phyloP scores from a whole-genome alignment of 2,113 vertebrate species.

The Ptilonorhynchus violaceus region DNA sequence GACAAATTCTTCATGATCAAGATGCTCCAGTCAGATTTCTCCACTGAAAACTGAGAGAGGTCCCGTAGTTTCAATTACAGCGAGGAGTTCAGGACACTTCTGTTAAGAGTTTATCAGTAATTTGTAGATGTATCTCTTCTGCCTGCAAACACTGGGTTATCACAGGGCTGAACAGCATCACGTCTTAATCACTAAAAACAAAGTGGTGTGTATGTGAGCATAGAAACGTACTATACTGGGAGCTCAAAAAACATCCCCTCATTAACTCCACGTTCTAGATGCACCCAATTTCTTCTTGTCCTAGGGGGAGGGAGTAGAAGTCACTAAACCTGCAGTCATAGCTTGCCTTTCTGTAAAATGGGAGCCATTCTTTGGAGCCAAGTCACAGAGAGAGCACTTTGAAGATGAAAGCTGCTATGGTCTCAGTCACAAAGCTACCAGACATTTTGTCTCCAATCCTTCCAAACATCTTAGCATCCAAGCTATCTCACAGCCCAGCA shows the following conservation, averaged over 20 bases:
- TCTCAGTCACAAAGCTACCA: conserved; percentile 12
- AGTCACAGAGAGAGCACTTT: not conserved
- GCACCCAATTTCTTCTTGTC: not conserved
- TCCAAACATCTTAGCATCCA: not conserved
- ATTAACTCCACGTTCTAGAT: not conserved
- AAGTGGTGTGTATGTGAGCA: not conserved
- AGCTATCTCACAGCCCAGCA: not conserved
- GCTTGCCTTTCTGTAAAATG: not conserved
- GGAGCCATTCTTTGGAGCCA: conserved; percentile 14
- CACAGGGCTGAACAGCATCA: not conserved
- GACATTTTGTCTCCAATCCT: conserved; percentile 31
- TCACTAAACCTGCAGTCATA: not conserved
- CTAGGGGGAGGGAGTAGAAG: conserved; percentile 17
- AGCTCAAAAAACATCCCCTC: not conserved
- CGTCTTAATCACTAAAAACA: not conserved
- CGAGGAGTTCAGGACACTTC: not conserved
- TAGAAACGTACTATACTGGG: not conserved
- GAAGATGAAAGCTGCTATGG: conserved; percentile 40
- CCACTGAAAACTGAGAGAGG: not conserved
- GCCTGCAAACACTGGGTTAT: not conserved
- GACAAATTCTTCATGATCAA: not conserved
- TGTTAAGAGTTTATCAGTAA: not conserved
- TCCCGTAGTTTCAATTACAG: not conserved
- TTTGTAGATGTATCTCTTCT: not conserved
- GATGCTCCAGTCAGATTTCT: not conserved